phyloP scores from a whole-genome alignment of 2,797 vertebrate species.

The Gallinago stenura region DNA sequence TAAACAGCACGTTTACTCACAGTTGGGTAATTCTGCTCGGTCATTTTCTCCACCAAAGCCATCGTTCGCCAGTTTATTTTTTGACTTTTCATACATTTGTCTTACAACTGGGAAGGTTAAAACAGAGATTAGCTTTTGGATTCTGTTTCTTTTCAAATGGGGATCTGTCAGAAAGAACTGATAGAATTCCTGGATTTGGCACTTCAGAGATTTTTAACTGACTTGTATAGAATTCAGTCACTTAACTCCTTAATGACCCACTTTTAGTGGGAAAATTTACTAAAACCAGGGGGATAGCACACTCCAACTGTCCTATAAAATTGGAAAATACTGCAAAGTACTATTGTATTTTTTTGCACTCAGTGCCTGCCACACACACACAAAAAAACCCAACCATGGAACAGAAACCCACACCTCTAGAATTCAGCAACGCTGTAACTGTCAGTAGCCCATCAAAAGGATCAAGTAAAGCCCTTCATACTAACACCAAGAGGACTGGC shows the following conservation, averaged over 20 bases:
- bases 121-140: neutral
- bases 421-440: neutral
- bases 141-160: neutral
- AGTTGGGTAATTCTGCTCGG: neutral
- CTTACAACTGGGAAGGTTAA: neutral
- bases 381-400: neutral
- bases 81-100: neutral
- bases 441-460: neutral
- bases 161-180: neutral
- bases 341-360: neutral
- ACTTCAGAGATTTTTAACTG: neutral
- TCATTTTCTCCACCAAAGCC: neutral
- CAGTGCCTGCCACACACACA: neutral
- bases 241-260: neutral
- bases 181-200: neutral
- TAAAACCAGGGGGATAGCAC: rapidly evolving
- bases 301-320: neutral
- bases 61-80: neutral
- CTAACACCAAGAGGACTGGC: neutral
- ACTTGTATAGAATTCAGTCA: neutral
- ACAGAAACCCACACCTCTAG: rapidly evolving
- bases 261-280: neutral
- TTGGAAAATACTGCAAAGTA: neutral
- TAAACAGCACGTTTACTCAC: neutral
- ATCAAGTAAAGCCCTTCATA: neutral